phyloP scores from a whole-genome alignment of 1,140 invertebrate species.

The Odontomachus brunneus region DNA sequence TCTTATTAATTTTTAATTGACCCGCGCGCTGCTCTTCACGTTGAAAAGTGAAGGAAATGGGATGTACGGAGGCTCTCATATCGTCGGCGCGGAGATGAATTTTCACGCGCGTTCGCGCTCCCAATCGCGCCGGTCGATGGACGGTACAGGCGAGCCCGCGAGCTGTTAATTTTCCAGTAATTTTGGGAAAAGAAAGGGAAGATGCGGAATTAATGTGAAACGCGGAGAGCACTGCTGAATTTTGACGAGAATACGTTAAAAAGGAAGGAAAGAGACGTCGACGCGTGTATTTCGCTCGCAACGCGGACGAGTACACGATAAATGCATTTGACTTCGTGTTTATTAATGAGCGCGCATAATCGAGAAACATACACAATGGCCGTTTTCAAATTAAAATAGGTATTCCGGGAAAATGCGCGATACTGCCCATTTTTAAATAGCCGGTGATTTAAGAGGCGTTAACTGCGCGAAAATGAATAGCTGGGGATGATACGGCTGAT shows the following conservation, averaged over 20 bases:
- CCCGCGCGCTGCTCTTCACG: not conserved
- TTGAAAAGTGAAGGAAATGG: not conserved
- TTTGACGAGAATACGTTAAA: not conserved
- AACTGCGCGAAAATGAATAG: constrained; percentile 48
- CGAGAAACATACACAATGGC: not conserved
- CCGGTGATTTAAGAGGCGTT: constrained; percentile 37
- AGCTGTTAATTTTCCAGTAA: not conserved
- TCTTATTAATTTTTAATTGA: constrained; percentile 16
- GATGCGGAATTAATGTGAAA: not conserved
- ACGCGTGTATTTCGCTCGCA: constrained; percentile 12
- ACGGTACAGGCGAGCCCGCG: not conserved
- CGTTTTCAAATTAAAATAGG: constrained; percentile 39
- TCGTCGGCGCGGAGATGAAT: not conserved
- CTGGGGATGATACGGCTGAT: constrained; percentile 36
- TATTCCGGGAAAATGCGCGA: constrained; percentile 28
- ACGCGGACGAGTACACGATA: constrained; percentile 24
- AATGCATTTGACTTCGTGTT: constrained; percentile 12
- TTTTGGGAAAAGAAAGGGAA: not conserved
- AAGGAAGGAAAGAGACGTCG: not conserved
- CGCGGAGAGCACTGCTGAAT: not conserved
- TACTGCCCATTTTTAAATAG: constrained; percentile 10
- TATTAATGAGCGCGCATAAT: constrained; percentile 38
- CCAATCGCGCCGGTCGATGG: too few species aligned
- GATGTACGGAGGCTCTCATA: not conserved
- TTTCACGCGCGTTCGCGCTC: not conserved